Evolutionary conservation across 2,888 invertebrate genomes (phyloP).

Genomic region (Fabriciana adippe): DNA sequence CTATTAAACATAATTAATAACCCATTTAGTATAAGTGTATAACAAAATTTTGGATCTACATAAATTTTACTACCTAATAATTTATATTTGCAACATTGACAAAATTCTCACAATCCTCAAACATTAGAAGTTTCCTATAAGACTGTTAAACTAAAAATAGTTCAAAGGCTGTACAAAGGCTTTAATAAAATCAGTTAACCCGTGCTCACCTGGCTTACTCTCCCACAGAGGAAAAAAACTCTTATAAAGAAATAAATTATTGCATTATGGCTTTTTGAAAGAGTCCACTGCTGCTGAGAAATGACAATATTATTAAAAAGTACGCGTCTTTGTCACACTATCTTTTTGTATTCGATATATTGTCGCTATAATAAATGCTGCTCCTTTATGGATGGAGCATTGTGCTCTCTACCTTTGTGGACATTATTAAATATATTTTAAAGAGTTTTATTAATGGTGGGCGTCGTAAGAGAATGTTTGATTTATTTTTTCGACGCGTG

Average conservation of each 20-base stretch:
- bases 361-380: conserved; percentile 82
- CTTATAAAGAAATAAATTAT: conserved; percentile 83
- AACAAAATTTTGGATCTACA: background rate
- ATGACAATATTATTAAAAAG: conserved; percentile 83
- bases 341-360: conserved; percentile 82
- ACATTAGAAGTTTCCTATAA: conserved; percentile 8
- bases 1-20: too few species aligned
- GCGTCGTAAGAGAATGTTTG: conserved; percentile 76
- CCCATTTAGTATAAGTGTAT: background rate
- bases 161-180: conserved; percentile 44
- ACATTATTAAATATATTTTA: conserved; percentile 83
- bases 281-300: conserved; percentile 83
- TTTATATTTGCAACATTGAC: background rate
- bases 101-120: background rate
- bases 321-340: conserved; percentile 81
- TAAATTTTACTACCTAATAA: background rate
- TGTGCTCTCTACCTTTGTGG: conserved; percentile 78
- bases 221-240: conserved; percentile 77
- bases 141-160: conserved; percentile 33
- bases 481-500: conserved; percentile 83
- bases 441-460: conserved; percentile 82
- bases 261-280: conserved; percentile 82
- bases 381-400: conserved; percentile 77
- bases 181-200: conserved; percentile 62
- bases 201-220: conserved; percentile 76